Base-by-base conservation (phyloP, 2,113 vertebrate genomes). In the Girardinichthys multiradiatus region DNA sequence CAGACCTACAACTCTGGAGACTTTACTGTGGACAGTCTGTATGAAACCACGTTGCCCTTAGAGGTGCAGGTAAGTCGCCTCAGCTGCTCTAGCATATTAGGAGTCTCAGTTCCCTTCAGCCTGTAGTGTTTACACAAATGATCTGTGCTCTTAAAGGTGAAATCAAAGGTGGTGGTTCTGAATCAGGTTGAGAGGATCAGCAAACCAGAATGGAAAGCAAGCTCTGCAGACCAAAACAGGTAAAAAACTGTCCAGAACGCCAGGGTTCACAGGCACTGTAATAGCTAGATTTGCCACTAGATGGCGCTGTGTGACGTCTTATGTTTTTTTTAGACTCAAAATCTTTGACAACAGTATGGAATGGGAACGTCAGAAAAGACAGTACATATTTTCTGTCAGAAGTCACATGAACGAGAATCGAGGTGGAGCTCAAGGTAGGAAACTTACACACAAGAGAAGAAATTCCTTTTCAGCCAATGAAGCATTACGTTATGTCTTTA, bases 331-430 rank as follows among this genome's bases (percentile, higher is more conserved):
- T 31, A 93, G 91, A 65, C 74, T 65, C 0, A 61, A 15, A n/a
- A 9, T 70, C 4, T 85, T 74, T 14, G 3, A 51, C 12, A 51
- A 9, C 0, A 29, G 27, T 11, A 2, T 17, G 13, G 83, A 90
- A 42, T 87, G 81, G 89, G 74, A 91, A 30, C 57, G 6, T 0
- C 2, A 80, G 0, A 93, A 90, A 27, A 30, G 0, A 0, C 1
- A 35, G 0, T 93, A 90, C 24, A 31, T 91, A 0, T 2, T 66
- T 9, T 80, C 68, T 0, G 92, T 94, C 26, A 77, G 4, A 10
- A 85, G 74, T 54, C 91, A 93, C 64, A 79, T 93, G 66, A 59
- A 24, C 0, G 90, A 92, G 42, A 81, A 82, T 3, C 4, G 0
- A 0, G 54, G 15, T 39, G 7, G 13, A 45, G 28, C 2, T 21